Percentiles rank a stretch among this genome's conserved stretches.
These are phyloP conservation scores for Melanotaenia trifasciata DNA, from an alignment of 2,797 vertebrate genomes.

Conservation along the genomic window DNA sequence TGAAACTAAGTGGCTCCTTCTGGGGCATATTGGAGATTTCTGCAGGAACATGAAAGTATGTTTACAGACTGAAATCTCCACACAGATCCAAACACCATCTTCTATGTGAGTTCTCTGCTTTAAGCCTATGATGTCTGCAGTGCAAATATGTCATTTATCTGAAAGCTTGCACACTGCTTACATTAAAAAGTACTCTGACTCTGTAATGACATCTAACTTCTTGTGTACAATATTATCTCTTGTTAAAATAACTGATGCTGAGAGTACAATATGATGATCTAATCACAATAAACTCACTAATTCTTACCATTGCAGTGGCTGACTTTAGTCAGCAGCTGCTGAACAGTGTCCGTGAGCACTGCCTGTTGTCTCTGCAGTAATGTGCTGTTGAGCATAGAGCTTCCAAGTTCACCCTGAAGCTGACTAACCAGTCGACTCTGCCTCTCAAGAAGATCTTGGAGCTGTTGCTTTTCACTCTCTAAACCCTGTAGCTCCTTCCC, in stretches of 20 bases:
- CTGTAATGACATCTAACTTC: neutral
- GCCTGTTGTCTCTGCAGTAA: constrained; percentile 84
- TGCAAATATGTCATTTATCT: constrained; percentile 16
- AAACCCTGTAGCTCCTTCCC: constrained; percentile 79
- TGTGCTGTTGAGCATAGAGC: constrained; percentile 83
- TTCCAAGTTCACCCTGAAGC: constrained; percentile 83
- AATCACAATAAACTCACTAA: neutral
- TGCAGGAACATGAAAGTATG: constrained; percentile 58
- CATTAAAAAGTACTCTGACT: constrained; percentile 2
- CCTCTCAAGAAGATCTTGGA: constrained; percentile 82
- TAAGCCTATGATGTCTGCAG: constrained; percentile 13
- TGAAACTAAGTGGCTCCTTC: constrained; percentile 75
- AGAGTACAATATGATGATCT: neutral
- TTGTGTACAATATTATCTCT: neutral
- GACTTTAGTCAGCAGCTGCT: constrained; percentile 82
- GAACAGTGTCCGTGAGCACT: constrained; percentile 79
- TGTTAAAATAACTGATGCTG: neutral
- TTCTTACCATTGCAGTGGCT: constrained; percentile 84
- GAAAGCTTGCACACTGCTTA: constrained; percentile 16
- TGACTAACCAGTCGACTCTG: constrained; percentile 80
- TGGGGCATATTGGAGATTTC: constrained; percentile 76
- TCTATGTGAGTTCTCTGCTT: constrained; percentile 34
- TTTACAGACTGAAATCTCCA: constrained; percentile 51
- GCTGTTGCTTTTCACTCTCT: constrained; percentile 83
- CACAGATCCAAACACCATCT: constrained; percentile 36